phyloP scores from a whole-genome alignment of 2,888 invertebrate genomes.

The Mimumesa dahlbomi region DNA sequence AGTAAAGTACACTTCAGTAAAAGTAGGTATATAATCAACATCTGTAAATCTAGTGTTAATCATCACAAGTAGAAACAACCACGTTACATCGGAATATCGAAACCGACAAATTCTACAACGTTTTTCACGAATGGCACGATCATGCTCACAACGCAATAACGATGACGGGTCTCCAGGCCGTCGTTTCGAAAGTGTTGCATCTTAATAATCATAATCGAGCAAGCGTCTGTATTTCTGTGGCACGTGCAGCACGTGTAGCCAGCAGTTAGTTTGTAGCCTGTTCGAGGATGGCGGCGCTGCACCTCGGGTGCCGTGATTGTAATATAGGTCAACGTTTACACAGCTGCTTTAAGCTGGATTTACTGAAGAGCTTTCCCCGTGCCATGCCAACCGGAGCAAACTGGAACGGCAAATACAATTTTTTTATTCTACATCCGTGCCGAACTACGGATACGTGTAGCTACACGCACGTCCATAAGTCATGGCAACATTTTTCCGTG shows the following conservation, averaged over 20 bases:
- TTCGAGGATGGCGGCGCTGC: conserved; percentile 49
- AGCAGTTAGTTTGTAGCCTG: conserved; percentile 45
- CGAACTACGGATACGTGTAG: conserved; percentile 7
- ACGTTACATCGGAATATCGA: too few species aligned
- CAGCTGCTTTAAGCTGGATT: conserved; percentile 79
- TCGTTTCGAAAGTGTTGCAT: too few species aligned
- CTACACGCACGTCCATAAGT: not conserved
- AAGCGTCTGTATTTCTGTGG: too few species aligned
- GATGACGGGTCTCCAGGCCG: too few species aligned
- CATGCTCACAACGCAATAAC: too few species aligned
- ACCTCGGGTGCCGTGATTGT: conserved; percentile 71
- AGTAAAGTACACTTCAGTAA: too few species aligned
- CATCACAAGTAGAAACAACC: too few species aligned
- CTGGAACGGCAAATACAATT: conserved; percentile 78
- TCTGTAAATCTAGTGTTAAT: too few species aligned
- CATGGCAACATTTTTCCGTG: not conserved
- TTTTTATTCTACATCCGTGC: conserved; percentile 58
- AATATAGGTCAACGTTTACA: conserved; percentile 80
- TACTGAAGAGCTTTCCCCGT: conserved; percentile 76
- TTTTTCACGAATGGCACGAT: too few species aligned
- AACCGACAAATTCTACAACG: too few species aligned
- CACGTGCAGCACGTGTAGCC: conserved; percentile 25
- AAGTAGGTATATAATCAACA: too few species aligned
- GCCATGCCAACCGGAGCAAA: conserved; percentile 74
- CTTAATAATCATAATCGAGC: too few species aligned